A percentile compares a stretch with the other conserved stretches of the same genome.
Conservation (phyloP, 2,797 vertebrate species). For the Ambastaia sidthimunki region DNA sequence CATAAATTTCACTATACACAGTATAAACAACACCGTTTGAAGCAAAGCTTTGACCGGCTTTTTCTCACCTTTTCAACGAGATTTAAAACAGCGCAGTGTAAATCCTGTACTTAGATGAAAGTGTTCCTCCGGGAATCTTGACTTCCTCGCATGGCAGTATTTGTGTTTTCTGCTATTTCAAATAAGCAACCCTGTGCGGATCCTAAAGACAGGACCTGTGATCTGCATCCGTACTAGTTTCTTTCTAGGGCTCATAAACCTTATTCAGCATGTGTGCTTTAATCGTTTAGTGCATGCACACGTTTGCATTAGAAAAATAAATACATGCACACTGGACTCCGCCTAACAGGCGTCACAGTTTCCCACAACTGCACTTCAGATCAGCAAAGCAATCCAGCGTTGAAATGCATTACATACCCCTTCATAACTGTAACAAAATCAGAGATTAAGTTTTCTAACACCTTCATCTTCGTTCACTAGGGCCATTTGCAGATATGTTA, state of each 20-base stretch:
- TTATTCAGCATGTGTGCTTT: too few relatives aligned
- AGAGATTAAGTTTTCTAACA: too few relatives aligned
- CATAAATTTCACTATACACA: neutral
- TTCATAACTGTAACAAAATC: neutral
- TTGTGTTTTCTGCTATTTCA: neutral
- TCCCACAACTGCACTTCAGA: neutral
- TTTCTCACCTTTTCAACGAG: conserved; percentile 16
- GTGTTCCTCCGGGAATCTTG: neutral
- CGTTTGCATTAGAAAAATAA: conserved; percentile 9
- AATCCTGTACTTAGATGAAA: conserved; percentile 9
- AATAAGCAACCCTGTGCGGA: neutral
- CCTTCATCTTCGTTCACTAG: too few relatives aligned
- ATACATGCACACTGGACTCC: conserved; percentile 30
- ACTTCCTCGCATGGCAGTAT: neutral
- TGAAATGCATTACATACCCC: neutral
- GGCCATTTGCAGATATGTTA: neutral
- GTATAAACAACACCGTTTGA: neutral
- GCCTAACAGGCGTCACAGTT: conserved; percentile 18
- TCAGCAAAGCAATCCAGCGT: neutral
- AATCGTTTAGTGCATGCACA: neutral
- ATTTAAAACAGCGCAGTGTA: neutral
- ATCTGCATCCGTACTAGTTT: conserved; percentile 11
- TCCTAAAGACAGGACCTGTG: neutral
- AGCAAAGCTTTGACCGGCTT: neutral
- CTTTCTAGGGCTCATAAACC: too few relatives aligned